These are phyloP conservation scores for Pterobdella sp. DNA, from an alignment of 2,888 invertebrate species.

Conservation along the genomic window DNA sequence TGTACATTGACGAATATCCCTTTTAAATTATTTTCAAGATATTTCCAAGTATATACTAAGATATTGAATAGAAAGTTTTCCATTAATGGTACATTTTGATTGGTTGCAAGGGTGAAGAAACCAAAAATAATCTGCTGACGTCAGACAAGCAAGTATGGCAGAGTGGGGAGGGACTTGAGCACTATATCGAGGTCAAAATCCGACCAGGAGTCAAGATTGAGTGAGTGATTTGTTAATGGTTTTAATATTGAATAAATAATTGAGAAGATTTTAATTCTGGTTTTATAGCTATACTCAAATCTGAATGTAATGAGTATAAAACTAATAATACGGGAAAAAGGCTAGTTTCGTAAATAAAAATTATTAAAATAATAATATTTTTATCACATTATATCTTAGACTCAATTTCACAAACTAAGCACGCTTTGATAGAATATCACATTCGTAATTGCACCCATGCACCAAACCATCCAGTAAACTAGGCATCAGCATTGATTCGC, in stretches of 20 bases:
- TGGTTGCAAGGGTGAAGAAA: neutral
- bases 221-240: neutral
- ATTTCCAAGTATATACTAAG: no score
- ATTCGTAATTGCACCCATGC: neutral
- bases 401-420: no score
- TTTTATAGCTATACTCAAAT: neutral
- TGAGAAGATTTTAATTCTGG: neutral
- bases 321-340: neutral
- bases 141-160: neutral
- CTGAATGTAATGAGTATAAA: neutral
- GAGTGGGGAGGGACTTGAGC: neutral
- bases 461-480: neutral
- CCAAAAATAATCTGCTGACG: neutral
- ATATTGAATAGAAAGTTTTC: no score
- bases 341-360: neutral
- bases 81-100: no score
- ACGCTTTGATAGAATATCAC: neutral
- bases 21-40: no score
- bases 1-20: no score
- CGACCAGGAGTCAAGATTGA: neutral
- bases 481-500: neutral
- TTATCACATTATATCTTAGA: neutral
- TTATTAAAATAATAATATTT: neutral
- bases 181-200: neutral
- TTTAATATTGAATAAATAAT: neutral